Evolutionary conservation across 2,888 invertebrate species (phyloP).

Genomic region (Philereme transversata): DNA sequence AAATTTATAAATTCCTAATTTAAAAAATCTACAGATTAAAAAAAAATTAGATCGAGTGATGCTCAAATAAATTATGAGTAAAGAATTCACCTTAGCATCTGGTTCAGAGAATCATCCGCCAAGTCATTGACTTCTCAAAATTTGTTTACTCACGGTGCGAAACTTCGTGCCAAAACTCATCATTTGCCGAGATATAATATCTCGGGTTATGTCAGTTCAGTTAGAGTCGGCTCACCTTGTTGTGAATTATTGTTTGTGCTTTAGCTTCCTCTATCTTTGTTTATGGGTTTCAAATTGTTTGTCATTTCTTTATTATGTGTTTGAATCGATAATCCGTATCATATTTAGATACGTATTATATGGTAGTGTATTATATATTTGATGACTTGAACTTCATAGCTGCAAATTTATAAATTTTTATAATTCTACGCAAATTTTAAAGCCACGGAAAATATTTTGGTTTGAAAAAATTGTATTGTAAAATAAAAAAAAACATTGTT

Average conservation of each 20-base stretch:
- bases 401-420: no score
- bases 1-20: not conserved
- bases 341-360: not conserved
- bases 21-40: no score
- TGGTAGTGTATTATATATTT: no score
- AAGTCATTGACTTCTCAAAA: conserved; percentile 72
- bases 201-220: conserved; percentile 28
- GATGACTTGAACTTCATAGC: no score
- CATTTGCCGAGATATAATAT: conserved; percentile 41
- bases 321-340: conserved; percentile 18
- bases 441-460: no score
- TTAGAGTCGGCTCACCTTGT: conserved; percentile 48
- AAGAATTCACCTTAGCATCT: conserved; percentile 22
- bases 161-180: conserved; percentile 67
- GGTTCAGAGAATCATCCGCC: conserved; percentile 53
- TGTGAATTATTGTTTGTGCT: conserved; percentile 61
- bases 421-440: no score
- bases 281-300: conserved; percentile 36
- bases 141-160: conserved; percentile 67
- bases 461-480: not conserved
- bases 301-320: conserved; percentile 28
- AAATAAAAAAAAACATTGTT: not conserved
- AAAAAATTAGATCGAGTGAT: not conserved
- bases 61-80: conserved; percentile 10
- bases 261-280: conserved; percentile 59